These are phyloP conservation scores for Valencia hispanica DNA, from an alignment of 2,797 vertebrate species.

Conservation along the genomic window DNA sequence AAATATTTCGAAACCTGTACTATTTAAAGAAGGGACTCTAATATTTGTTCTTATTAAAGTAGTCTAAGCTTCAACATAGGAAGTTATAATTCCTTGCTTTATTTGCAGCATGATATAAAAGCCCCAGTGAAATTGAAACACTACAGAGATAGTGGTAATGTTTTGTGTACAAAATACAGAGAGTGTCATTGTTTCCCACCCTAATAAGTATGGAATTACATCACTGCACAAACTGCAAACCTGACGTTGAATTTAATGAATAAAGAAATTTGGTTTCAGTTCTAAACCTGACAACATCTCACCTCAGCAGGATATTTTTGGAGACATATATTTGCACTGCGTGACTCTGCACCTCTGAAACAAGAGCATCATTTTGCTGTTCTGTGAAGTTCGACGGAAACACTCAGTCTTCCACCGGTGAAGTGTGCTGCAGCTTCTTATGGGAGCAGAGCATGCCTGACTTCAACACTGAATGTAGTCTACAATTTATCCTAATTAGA, in stretches of 20 bases:
- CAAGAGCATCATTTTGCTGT: constrained; percentile 31
- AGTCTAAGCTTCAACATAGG: neutral
- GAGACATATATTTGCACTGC: constrained; percentile 53
- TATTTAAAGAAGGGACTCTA: constrained; percentile 23
- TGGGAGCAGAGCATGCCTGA: constrained; percentile 21
- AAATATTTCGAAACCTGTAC: constrained; percentile 33
- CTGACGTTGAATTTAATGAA: constrained; percentile 53
- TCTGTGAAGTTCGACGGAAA: constrained; percentile 38
- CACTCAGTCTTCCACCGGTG: constrained; percentile 11
- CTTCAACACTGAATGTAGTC: constrained; percentile 27
- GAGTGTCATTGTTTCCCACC: constrained; percentile 19
- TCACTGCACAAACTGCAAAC: constrained; percentile 13
- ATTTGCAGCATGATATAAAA: neutral
- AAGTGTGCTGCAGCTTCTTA: constrained; percentile 35
- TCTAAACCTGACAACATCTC: constrained; percentile 41
- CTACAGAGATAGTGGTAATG: neutral
- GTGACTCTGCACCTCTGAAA: constrained; percentile 46
- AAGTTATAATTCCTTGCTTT: constrained; percentile 5
- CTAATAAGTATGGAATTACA: constrained; percentile 14
- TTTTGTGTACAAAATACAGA: neutral
- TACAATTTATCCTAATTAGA: constrained; percentile 46
- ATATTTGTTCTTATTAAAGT: constrained; percentile 20
- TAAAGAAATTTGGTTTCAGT: constrained; percentile 44
- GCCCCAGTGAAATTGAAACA: neutral
- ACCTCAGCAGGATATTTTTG: constrained; percentile 66